These are phyloP conservation scores for Spisula subtruncata DNA, from an alignment of 2,888 invertebrate species.

Conservation along the genomic window DNA sequence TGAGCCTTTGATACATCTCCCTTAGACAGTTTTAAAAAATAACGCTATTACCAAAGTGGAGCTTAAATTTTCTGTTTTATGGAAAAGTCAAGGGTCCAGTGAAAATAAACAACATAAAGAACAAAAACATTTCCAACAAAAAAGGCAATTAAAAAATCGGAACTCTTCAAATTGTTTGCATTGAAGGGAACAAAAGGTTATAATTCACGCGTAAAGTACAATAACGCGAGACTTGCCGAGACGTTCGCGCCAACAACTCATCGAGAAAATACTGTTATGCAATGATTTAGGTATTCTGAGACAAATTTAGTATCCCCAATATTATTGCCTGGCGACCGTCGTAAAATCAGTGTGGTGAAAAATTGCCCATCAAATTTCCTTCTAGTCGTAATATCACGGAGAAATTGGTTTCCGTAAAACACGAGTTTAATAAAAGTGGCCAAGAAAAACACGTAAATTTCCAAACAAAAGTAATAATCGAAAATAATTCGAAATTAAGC, in stretches of 20 bases:
- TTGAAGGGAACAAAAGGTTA: constrained; percentile 56
- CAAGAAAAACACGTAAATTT: constrained; percentile 48
- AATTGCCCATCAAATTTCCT: constrained; percentile 69
- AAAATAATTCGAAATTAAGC: constrained; percentile 46
- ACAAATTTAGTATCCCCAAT: constrained; percentile 47
- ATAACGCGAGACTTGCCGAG: constrained; percentile 34
- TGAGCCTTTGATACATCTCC: no score
- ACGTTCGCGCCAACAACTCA: constrained; percentile 41
- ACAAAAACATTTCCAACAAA: neutral
- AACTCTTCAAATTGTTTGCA: constrained; percentile 24
- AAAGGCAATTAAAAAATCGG: constrained; percentile 15
- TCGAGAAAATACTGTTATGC: constrained; percentile 53
- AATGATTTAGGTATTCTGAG: constrained; percentile 66
- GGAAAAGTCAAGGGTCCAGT: neutral
- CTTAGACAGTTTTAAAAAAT: no score
- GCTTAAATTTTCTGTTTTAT: neutral
- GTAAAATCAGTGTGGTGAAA: constrained; percentile 46
- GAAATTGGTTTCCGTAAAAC: constrained; percentile 68
- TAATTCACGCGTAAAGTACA: constrained; percentile 37
- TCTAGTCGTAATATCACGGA: constrained; percentile 46
- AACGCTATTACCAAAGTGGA: neutral
- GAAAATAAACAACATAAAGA: neutral
- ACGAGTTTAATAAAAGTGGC: constrained; percentile 55
- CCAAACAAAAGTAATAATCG: constrained; percentile 47
- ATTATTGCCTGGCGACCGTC: constrained; percentile 61